Evolutionary conservation across 2,113 vertebrate species (phyloP), one percentile per base, ranked within the genome.

Genomic region (Paralichthys olivaceus): DNA sequence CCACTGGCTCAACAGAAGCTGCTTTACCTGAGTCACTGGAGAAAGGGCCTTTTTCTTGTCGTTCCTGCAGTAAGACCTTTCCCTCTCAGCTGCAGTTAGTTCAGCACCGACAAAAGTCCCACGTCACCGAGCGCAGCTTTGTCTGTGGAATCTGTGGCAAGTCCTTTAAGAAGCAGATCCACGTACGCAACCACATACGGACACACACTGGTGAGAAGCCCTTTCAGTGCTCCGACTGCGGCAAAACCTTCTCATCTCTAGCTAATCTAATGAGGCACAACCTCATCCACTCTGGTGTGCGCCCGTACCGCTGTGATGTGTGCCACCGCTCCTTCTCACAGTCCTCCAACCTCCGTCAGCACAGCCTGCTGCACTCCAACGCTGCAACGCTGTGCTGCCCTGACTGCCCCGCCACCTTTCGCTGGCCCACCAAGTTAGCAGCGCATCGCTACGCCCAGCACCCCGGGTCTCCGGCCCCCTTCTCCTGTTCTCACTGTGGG

Each of bases 141-240:
- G 72, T 94, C 7, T 97, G 96, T 0, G 93, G 92, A 12, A 83
- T 96, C 13, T 97, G 96, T 0, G 94, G 94, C 17, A 96, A 96
- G 85, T 91, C 94, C 23, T 97, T 98, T 69, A 96, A 96, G 89
- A 97, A 97, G 89, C 94, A 95, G 79, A 95, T 97, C 40, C 96
- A 97, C 0, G 93, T 97, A 23, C 94, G 94, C 4, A 97, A 96
- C 79, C 97, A 98, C 86, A 90, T 96, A 61, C 94, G 96, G 23
- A 97, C 95, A 0, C 97, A 98, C 65, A 98, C 96, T 0, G 96
- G 97, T 0, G 97, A 97, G 83, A 92, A 95, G 7, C 97, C 96
- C 0, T 97, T 96, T 88, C 96, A 95, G 85, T 97, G 97, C 63
- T 91, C 94, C 0, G 95, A 96, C 2, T 97, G 97, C 2, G 95